Evolutionary conservation across 1,140 invertebrate genomes (phyloP).

Genomic region (Phthorimaea operculella): DNA sequence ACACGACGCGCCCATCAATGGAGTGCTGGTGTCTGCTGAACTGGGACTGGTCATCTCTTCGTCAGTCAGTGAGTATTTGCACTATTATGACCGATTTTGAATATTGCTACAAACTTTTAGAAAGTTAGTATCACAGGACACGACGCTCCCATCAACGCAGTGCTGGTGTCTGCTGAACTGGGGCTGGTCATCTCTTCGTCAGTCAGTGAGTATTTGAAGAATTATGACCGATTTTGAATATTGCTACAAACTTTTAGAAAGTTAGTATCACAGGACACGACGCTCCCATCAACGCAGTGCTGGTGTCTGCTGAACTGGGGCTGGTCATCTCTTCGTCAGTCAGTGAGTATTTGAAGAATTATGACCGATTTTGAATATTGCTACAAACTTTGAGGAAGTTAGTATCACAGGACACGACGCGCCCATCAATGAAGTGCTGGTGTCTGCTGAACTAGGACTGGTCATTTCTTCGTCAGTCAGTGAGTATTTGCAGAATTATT

Average conservation of each 20-base stretch:
- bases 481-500: slow-evolving; percentile 68
- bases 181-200: slow-evolving; percentile 96
- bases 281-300: slow-evolving; percentile 92
- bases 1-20: slow-evolving; percentile 94
- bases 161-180: slow-evolving; percentile 97
- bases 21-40: slow-evolving; percentile 96
- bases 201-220: slow-evolving; percentile 72
- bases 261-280: slow-evolving; percentile 98
- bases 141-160: slow-evolving; percentile 92
- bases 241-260: no score
- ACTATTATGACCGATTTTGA: no score
- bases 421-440: slow-evolving; percentile 93
- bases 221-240: no score
- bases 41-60: slow-evolving; percentile 96
- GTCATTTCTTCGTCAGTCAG: slow-evolving; percentile 93
- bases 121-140: slow-evolving; percentile 98
- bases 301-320: slow-evolving; percentile 97
- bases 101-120: no score
- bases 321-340: slow-evolving; percentile 95
- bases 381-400: no score
- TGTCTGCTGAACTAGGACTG: slow-evolving; percentile 97
- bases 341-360: slow-evolving; percentile 71
- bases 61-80: slow-evolving; percentile 77
- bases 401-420: slow-evolving; percentile 98
- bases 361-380: no score